Evolutionary conservation across 2,797 vertebrate genomes (phyloP), one percentile per base, ranked within the genome.

Genomic region (Sciurus carolinensis): DNA sequence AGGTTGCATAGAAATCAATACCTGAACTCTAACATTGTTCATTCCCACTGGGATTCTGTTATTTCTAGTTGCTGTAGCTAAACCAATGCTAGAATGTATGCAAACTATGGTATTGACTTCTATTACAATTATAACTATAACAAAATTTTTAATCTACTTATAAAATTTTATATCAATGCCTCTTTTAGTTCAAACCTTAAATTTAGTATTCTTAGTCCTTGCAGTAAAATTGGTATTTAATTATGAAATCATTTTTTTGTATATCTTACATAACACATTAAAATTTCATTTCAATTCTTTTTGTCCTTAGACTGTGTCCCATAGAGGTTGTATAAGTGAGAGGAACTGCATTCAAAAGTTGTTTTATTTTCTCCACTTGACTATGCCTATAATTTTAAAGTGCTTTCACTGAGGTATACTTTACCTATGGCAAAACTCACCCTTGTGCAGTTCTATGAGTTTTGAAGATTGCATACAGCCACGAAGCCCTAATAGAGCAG

Each of bases 161-260:
- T 33, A 66, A 66, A 95, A 79, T 73, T 91, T 88, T 80, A 50
- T 77, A 36, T 75, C 52, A 88, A 88, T 36, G 13, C 1, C 1
- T 82, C 39, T 90, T 97, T 72, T 67, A 62, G 42, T 92, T 90
- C 7, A 54, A 82, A 62, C 44, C 10, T 81, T 66, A 81, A 94
- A 84, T 3, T 84, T 79, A 22, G 3, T 47, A 71, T 92, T 14
- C 36, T 77, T 82, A 75, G 33, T 33, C 82, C 33, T 22, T 89
- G 10, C 18, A 90, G n/a, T 39, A 92, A 84, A 84, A 80, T 30
- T 42, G 30, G 3, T 47, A 59, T 59, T 95, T 82, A 59, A 67
- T 77, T 52, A 47, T 77, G 13, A 88, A 83, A 87, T 33, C 86
- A 30, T 54, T 69, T 83, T 39, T 73, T 24, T 52, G 22, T 8